phyloP scores from a whole-genome alignment of 2,113 vertebrate genomes.

The Trogon melanurus region DNA sequence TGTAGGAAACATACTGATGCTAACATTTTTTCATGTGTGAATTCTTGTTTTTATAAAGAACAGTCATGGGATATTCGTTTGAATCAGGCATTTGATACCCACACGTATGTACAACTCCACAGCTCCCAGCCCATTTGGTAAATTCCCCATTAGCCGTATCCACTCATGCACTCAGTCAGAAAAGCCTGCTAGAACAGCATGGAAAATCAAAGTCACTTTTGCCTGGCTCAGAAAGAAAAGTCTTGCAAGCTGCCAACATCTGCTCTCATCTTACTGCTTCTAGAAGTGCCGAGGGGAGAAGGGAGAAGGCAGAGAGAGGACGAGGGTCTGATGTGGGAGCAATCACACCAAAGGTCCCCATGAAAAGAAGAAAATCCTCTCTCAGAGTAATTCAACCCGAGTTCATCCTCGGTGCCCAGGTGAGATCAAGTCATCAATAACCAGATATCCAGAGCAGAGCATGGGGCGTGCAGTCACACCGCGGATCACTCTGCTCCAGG shows the following conservation, averaged over 20 bases:
- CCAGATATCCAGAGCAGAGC: background rate
- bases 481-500: background rate
- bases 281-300: background rate
- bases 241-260: background rate
- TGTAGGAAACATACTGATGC: background rate
- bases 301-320: background rate
- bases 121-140: background rate
- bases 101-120: no score
- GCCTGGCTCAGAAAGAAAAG: background rate
- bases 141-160: background rate
- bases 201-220: slow-evolving; percentile 37
- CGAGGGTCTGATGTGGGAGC: background rate
- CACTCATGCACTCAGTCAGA: background rate
- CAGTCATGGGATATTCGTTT: background rate
- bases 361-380: background rate
- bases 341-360: background rate
- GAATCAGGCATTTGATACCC: background rate
- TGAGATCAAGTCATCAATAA: background rate
- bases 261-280: background rate
- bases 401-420: background rate
- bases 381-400: background rate
- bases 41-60: background rate
- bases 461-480: rapidly evolving
- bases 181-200: background rate
- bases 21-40: background rate